Conservation (phyloP, 2,113 vertebrate species). For the Calyptomena viridis region DNA sequence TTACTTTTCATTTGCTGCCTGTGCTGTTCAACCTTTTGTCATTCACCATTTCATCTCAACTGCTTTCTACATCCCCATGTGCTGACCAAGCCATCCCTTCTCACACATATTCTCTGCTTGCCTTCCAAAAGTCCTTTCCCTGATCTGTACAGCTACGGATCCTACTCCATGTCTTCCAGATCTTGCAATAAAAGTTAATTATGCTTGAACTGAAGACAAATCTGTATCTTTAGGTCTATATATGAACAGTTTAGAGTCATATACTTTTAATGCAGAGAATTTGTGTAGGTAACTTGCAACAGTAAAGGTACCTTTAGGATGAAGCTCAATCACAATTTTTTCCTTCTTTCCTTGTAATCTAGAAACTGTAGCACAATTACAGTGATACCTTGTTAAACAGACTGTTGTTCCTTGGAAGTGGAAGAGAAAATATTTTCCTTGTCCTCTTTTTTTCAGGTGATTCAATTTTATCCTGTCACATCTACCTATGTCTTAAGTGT, state of each 20-base stretch:
- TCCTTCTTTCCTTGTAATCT: background rate
- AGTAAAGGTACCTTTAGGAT: background rate
- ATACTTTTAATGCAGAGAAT: background rate
- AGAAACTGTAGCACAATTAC: background rate
- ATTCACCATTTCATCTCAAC: background rate
- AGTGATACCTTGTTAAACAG: background rate
- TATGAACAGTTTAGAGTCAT: background rate
- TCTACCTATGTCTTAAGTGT: background rate
- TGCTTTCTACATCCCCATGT: background rate
- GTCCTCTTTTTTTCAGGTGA: background rate
- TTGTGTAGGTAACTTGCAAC: background rate
- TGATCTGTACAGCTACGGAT: background rate
- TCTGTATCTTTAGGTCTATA: background rate
- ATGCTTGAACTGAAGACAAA: background rate
- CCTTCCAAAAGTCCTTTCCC: background rate
- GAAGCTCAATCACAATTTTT: background rate
- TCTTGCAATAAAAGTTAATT: background rate
- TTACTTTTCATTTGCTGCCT: background rate
- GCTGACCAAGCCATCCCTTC: background rate
- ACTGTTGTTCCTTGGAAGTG: background rate
- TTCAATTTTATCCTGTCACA: background rate
- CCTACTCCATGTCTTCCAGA: background rate
- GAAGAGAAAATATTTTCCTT: background rate
- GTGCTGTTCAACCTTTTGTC: background rate
- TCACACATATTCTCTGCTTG: background rate